These are phyloP conservation scores for Thysanoteuthis rhombus DNA, from an alignment of 2,888 invertebrate genomes.

Conservation along the genomic window DNA sequence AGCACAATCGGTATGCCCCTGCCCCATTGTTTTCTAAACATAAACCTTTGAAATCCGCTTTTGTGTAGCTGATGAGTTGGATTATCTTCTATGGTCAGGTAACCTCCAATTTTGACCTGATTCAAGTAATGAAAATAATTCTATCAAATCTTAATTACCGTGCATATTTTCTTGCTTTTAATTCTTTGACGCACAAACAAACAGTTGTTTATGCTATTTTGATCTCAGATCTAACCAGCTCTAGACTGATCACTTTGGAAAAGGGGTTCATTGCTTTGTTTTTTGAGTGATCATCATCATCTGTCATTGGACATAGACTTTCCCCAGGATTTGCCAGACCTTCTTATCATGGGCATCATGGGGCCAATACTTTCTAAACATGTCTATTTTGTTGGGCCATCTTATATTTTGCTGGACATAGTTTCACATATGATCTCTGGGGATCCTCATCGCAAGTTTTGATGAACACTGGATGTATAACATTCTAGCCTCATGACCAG, in stretches of 20 bases:
- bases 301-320: too few species aligned
- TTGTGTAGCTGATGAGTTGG: neutral
- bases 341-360: too few species aligned
- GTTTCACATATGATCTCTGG: too few species aligned
- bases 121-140: neutral
- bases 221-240: neutral
- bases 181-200: neutral
- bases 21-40: neutral
- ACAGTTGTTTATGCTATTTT: neutral
- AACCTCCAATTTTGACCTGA: neutral
- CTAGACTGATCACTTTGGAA: neutral
- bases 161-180: neutral
- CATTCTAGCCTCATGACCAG: too few species aligned
- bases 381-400: too few species aligned
- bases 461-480: too few species aligned
- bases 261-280: neutral
- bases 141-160: neutral
- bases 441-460: too few species aligned
- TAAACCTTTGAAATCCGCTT: neutral
- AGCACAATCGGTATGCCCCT: too few species aligned
- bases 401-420: too few species aligned
- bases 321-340: too few species aligned
- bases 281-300: neutral
- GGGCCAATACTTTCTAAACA: too few species aligned
- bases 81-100: neutral